A percentile compares a stretch with the other conserved stretches of the same genome.
Conservation (phyloP, 2,797 vertebrate species). For the Typhlichthys eigenmanni region DNA sequence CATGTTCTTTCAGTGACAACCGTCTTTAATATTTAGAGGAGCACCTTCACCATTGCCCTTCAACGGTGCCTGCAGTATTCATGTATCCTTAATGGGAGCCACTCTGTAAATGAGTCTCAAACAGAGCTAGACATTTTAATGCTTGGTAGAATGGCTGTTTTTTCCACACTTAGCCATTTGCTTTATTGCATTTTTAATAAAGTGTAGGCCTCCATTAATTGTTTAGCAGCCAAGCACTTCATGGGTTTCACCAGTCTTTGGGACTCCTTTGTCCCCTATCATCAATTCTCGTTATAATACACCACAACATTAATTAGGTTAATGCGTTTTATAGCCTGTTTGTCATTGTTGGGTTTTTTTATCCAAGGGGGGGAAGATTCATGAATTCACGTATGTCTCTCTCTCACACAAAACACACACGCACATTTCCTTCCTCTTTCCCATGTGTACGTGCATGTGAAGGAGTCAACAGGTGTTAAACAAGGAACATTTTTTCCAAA, state of each 20-base stretch:
- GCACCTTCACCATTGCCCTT: constrained; percentile 77
- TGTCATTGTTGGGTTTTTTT: constrained; percentile 14
- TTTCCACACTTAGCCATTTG: constrained; percentile 71
- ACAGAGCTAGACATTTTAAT: constrained; percentile 77
- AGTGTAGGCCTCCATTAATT: constrained; percentile 74
- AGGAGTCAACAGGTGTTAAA: background rate
- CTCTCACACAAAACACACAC: background rate
- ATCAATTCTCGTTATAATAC: constrained; percentile 40
- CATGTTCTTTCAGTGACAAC: constrained; percentile 76
- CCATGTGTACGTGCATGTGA: background rate
- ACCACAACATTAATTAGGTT: constrained; percentile 36
- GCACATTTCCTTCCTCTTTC: no score
- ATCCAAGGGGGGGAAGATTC: background rate
- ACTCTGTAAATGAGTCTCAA: constrained; percentile 76
- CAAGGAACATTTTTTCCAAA: background rate
- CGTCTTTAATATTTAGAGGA: constrained; percentile 82
- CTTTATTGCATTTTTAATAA: constrained; percentile 78
- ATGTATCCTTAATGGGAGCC: constrained; percentile 78
- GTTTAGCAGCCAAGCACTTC: constrained; percentile 71
- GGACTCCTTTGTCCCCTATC: constrained; percentile 46
- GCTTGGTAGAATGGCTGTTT: constrained; percentile 69
- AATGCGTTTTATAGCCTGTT: constrained; percentile 39
- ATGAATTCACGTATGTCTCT: background rate
- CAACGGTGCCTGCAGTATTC: constrained; percentile 80
- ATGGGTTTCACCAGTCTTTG: constrained; percentile 49